phyloP scores from a whole-genome alignment of 2,888 invertebrate species.

The Glyphotaelius pellucidus region DNA sequence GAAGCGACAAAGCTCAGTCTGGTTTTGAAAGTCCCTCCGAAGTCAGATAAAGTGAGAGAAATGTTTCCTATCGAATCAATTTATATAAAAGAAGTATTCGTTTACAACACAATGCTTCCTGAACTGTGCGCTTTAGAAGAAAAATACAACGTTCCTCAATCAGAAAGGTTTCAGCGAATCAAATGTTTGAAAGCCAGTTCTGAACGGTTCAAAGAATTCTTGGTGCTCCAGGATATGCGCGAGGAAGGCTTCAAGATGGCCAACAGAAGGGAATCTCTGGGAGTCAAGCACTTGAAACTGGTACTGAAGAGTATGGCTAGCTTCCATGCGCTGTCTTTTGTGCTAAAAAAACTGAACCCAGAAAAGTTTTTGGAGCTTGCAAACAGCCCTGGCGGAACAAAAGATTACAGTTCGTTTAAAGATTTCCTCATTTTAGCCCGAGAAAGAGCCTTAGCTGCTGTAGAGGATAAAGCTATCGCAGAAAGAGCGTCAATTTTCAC shows the following conservation, averaged over 20 bases:
- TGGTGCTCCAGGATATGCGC: slow-evolving; percentile 61
- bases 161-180: slow-evolving; percentile 39
- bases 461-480: slow-evolving; percentile 7
- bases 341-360: slow-evolving; percentile 67
- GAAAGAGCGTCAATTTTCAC: slow-evolving; percentile 16
- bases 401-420: neutral
- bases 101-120: slow-evolving; percentile 47
- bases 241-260: slow-evolving; percentile 31
- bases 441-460: slow-evolving; percentile 6
- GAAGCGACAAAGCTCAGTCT: too few species aligned
- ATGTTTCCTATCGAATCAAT: too few species aligned
- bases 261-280: slow-evolving; percentile 66
- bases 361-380: slow-evolving; percentile 52
- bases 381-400: neutral
- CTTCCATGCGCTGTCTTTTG: slow-evolving; percentile 68
- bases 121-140: slow-evolving; percentile 27
- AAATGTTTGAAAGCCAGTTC: slow-evolving; percentile 37
- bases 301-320: slow-evolving; percentile 68
- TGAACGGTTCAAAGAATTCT: slow-evolving; percentile 63
- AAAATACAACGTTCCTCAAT: slow-evolving; percentile 6
- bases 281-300: slow-evolving; percentile 67
- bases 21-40: too few species aligned
- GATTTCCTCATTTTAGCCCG: neutral
- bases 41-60: too few species aligned
- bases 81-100: too few species aligned